Conservation (phyloP, 2,797 vertebrate genomes). For the Acipenser oxyrinchus region DNA sequence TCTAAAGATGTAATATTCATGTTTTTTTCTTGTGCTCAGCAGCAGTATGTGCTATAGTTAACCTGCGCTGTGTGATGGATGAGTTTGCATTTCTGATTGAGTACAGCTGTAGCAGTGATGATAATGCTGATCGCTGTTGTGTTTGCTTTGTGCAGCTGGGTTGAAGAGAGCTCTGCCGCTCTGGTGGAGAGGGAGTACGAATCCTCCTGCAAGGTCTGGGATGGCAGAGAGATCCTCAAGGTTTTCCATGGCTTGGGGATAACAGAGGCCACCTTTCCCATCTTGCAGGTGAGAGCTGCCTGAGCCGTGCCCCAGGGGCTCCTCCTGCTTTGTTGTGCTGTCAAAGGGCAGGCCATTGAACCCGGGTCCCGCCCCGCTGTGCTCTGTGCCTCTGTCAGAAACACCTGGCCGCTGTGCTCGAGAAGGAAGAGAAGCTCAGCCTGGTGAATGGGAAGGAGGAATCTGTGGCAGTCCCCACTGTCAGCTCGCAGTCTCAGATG, state of each 20-base stretch:
- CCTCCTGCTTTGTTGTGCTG: no score
- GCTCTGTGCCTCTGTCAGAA: conserved; percentile 47
- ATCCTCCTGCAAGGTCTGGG: conserved; percentile 81
- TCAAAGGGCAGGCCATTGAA: no score
- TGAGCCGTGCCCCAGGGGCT: neutral
- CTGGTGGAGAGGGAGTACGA: conserved; percentile 80
- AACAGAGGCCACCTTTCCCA: conserved; percentile 62
- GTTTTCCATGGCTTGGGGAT: conserved; percentile 79
- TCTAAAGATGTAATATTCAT: no score
- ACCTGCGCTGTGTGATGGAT: no score
- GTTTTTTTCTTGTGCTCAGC: no score
- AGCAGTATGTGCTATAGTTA: no score
- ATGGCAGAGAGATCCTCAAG: conserved; percentile 69
- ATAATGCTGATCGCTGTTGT: neutral
- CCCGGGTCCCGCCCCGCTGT: neutral
- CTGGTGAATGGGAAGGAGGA: conserved; percentile 61
- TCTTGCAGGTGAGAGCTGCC: conserved; percentile 69
- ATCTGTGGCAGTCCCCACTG: conserved; percentile 55
- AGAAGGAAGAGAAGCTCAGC: conserved; percentile 76
- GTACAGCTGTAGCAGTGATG: neutral
- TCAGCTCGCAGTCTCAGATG: conserved; percentile 67
- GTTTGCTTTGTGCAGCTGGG: conserved; percentile 63
- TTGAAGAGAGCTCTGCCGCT: conserved; percentile 61
- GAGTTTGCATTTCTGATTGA: neutral
- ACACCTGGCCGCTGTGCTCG: conserved; percentile 67